These are phyloP conservation scores for Tetramorium bicarinatum DNA, from an alignment of 2,888 invertebrate species.

Conservation along the genomic window DNA sequence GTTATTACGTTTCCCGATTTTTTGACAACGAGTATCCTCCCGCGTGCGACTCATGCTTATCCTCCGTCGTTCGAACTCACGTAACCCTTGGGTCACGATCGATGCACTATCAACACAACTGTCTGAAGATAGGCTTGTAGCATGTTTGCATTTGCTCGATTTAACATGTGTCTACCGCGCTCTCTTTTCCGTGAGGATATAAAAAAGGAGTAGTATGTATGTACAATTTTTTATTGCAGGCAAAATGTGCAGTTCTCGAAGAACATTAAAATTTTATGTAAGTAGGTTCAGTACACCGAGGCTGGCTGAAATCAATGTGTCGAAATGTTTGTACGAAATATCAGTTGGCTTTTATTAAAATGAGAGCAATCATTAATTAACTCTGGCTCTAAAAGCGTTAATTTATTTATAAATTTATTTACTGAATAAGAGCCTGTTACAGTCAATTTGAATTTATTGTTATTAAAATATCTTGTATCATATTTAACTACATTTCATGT, in stretches of 20 bases:
- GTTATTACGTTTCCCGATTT: neutral
- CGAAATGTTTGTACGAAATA: too few relatives aligned
- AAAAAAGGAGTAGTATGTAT: neutral
- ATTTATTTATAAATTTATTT: too few relatives aligned
- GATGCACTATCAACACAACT: conserved; percentile 47
- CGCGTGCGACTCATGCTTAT: neutral
- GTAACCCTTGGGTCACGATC: conserved; percentile 42
- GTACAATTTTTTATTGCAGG: neutral
- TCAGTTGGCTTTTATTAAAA: too few relatives aligned
- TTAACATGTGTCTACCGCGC: neutral
- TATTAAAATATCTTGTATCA: neutral
- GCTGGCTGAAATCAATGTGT: too few relatives aligned
- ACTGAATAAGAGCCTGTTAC: too few relatives aligned
- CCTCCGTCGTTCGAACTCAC: conserved; percentile 6
- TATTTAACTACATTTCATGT: neutral
- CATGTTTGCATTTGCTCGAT: conserved; percentile 35
- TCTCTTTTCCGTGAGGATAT: neutral
- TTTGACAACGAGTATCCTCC: conserved; percentile 9
- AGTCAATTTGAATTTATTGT: too few relatives aligned
- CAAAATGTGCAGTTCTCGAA: neutral
- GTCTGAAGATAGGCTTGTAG: conserved; percentile 29
- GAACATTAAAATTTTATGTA: neutral
- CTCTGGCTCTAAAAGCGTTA: too few relatives aligned
- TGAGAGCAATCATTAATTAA: too few relatives aligned
- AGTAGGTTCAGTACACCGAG: too few relatives aligned